Conservation (phyloP, 64 coral and sea anemone genomes). For the Astreopora myriophthalma region DNA sequence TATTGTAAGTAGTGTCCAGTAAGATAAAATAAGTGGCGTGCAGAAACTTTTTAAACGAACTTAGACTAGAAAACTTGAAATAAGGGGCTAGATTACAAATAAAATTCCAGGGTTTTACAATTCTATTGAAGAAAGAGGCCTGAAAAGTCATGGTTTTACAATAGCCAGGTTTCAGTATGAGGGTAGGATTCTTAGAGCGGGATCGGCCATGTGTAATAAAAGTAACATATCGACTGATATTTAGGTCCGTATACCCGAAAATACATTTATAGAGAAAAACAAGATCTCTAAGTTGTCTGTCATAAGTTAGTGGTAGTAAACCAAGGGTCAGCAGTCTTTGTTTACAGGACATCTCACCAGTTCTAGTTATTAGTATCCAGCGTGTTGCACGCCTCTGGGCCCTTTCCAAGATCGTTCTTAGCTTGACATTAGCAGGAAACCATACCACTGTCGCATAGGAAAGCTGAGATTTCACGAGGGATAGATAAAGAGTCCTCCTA, state of each 20-base stretch:
- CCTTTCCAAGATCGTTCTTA: neutral
- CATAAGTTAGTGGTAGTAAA: conserved; percentile 13
- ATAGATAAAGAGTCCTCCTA: neutral
- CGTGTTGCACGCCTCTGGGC: conserved; percentile 7
- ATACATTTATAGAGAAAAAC: conserved; percentile 28
- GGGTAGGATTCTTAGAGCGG: neutral
- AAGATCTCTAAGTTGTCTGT: conserved; percentile 4
- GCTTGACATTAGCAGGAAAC: neutral
- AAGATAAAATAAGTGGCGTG: neutral
- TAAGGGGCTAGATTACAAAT: neutral
- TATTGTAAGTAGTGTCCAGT: neutral
- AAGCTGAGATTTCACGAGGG: conserved; percentile 13
- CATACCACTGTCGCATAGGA: conserved; percentile 28
- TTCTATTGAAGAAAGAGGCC: too few relatives aligned
- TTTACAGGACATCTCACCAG: neutral
- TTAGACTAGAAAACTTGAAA: neutral
- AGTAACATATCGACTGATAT: neutral
- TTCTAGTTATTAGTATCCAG: neutral
- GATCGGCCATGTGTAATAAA: conserved; percentile 3
- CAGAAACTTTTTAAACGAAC: neutral
- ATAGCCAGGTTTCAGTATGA: neutral
- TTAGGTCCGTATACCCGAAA: neutral
- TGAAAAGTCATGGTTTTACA: conserved; percentile 48
- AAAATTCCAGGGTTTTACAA: conserved; percentile 42
- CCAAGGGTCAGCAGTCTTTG: neutral